Percentiles rank a stretch among this genome's conserved stretches.
Conservation (phyloP, 2,797 vertebrate genomes). For the Chloroceryle amazona region DNA sequence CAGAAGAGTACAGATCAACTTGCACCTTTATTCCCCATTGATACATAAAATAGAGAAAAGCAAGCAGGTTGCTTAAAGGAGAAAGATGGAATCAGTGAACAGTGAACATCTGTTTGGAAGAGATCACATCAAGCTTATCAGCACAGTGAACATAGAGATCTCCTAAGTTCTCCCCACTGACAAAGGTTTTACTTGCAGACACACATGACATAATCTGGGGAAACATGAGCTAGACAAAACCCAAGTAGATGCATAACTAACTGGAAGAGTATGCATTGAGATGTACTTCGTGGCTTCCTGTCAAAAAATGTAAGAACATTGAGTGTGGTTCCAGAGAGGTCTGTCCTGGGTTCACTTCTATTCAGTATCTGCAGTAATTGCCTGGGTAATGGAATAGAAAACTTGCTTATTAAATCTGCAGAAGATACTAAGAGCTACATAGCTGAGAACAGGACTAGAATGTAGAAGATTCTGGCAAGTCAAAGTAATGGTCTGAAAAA, state of each 20-base stretch:
- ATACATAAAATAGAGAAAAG: neutral
- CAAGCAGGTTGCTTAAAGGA: neutral
- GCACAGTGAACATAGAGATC: neutral
- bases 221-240: neutral
- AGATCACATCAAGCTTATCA: neutral
- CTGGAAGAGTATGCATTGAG: constrained; percentile 6
- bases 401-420: constrained; percentile 62
- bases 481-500: neutral
- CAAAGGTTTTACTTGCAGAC: neutral
- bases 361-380: constrained; percentile 59
- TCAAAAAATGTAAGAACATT: constrained; percentile 40
- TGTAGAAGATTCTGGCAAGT: constrained; percentile 4
- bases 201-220: neutral
- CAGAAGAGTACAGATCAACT: neutral
- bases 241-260: constrained; percentile 35
- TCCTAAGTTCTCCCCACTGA: neutral
- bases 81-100: neutral
- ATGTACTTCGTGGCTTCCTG: constrained; percentile 50
- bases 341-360: constrained; percentile 49
- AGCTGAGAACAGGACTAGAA: constrained; percentile 9
- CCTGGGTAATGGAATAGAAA: constrained; percentile 51
- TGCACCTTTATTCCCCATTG: neutral
- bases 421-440: constrained; percentile 13
- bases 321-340: constrained; percentile 36
- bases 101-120: neutral